Percentiles rank a stretch among this genome's conserved stretches.
These are phyloP conservation scores for Chloroclysta siterata DNA, from an alignment of 2,888 invertebrate species.

Conservation along the genomic window DNA sequence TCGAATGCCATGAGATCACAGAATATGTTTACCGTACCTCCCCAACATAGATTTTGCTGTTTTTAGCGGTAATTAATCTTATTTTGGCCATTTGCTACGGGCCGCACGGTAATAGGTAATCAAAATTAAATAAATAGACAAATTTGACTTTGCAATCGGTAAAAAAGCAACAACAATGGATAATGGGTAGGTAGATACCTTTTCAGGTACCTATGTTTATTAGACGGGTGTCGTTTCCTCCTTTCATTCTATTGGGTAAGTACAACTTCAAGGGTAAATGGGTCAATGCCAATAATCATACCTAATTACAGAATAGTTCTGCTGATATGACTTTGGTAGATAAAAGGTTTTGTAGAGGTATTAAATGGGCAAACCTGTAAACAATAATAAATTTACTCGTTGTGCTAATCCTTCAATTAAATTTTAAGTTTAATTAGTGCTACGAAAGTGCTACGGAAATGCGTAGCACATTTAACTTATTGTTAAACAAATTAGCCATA, in stretches of 20 bases:
- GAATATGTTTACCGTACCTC: too few relatives aligned
- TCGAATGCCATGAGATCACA: too few relatives aligned
- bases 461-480: slow-evolving; percentile 7
- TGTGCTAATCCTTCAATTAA: not conserved
- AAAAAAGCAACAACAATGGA: not conserved
- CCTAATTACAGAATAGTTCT: not conserved
- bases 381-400: not conserved
- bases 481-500: too few relatives aligned
- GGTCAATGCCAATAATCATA: slow-evolving; percentile 6
- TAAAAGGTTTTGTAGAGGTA: not conserved
- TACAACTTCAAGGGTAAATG: slow-evolving; percentile 39
- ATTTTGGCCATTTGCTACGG: too few relatives aligned
- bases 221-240: slow-evolving; percentile 40
- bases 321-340: not conserved
- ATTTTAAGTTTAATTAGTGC: not conserved
- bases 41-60: too few relatives aligned
- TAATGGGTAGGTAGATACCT: too few relatives aligned
- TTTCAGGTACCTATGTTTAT: not conserved
- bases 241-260: slow-evolving; percentile 43
- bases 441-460: slow-evolving; percentile 12
- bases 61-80: too few relatives aligned
- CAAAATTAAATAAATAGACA: too few relatives aligned
- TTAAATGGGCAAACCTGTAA: not conserved
- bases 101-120: too few relatives aligned
- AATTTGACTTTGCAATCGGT: too few relatives aligned